phyloP scores from a whole-genome alignment of 2,888 invertebrate genomes.

The Hartigia nigra region DNA sequence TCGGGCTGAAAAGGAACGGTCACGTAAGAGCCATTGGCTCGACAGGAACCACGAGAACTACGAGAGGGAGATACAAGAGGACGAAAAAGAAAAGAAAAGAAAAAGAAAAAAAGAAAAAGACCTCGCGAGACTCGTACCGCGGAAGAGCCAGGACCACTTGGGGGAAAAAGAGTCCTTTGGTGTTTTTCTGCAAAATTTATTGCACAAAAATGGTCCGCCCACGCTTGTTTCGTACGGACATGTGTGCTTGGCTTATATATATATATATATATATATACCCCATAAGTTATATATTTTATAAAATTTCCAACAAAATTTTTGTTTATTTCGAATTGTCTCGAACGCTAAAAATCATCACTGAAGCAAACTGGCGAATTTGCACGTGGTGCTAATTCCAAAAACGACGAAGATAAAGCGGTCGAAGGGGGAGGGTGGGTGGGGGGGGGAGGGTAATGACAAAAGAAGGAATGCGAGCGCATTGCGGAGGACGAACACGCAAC shows the following conservation, averaged over 20 bases:
- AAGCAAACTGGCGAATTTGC: not conserved
- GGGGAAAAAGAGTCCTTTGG: slow-evolving; percentile 41
- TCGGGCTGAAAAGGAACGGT: slow-evolving; percentile 1
- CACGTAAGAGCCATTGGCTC: not conserved
- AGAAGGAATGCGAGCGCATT: not conserved
- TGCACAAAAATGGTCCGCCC: slow-evolving; percentile 42
- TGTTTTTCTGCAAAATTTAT: slow-evolving; percentile 45
- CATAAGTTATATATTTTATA: not conserved
- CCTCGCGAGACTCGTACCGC: slow-evolving; percentile 55
- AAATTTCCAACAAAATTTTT: not conserved
- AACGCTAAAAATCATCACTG: not conserved
- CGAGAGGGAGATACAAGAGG: not conserved
- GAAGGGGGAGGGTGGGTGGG: no score
- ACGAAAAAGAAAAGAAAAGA: slow-evolving; percentile 22
- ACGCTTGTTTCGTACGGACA: slow-evolving; percentile 20
- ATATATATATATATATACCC: no score
- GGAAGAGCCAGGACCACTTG: slow-evolving; percentile 53
- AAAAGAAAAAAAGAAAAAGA: slow-evolving; percentile 36
- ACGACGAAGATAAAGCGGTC: not conserved
- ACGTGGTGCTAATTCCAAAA: not conserved
- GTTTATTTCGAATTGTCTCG: not conserved
- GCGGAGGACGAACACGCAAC: not conserved
- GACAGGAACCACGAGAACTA: slow-evolving; percentile 4
- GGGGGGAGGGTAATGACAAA: not conserved
- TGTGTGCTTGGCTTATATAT: not conserved